Percentiles rank a stretch among this genome's conserved stretches.
Conservation (phyloP, 2,113 vertebrate species). For the Progne subis region DNA sequence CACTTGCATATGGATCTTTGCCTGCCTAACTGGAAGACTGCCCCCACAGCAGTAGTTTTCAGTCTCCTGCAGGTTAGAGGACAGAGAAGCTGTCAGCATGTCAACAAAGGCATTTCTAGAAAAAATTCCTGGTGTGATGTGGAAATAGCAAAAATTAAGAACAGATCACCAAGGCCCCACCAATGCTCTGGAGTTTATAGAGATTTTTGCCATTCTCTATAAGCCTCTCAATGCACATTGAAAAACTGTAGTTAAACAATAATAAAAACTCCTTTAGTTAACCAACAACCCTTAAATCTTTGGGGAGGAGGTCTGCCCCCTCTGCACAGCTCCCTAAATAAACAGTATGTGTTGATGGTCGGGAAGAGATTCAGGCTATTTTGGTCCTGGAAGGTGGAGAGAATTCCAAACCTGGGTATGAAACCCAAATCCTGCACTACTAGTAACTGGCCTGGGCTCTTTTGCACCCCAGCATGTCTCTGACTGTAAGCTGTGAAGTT, state of each 20-base stretch:
- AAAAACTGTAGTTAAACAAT: neutral
- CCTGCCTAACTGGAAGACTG: neutral
- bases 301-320: neutral
- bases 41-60: neutral
- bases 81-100: neutral
- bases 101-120: neutral
- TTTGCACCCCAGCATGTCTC: neutral
- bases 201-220: neutral
- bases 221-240: neutral
- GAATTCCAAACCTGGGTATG: neutral
- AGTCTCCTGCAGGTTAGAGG: slow-evolving; percentile 12
- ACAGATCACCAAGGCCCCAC: neutral
- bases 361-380: neutral
- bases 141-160: neutral
- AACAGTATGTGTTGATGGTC: neutral
- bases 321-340: neutral
- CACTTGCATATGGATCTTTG: neutral
- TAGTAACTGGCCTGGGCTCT: neutral
- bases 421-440: neutral
- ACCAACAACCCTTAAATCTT: neutral
- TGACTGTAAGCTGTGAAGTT: neutral
- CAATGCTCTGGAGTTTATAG: neutral
- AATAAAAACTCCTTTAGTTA: slow-evolving; percentile 1
- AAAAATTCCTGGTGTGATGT: neutral
- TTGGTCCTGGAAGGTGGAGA: neutral